Conservation (phyloP, 2,888 invertebrate genomes). For the Calliphora vomitoria region DNA sequence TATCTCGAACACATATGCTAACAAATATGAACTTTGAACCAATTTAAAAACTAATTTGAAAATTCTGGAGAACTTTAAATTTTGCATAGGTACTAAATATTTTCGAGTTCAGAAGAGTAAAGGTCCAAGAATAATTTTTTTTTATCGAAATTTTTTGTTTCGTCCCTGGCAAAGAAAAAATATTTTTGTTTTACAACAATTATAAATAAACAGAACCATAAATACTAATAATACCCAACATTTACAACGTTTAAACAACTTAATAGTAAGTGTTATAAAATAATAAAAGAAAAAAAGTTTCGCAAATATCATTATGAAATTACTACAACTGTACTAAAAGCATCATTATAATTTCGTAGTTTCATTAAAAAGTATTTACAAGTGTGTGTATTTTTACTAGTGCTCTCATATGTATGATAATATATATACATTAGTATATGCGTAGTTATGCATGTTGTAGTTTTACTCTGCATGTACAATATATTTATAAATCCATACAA, state of each 20-base stretch:
- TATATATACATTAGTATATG: not conserved
- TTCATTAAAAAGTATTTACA: conserved; percentile 31
- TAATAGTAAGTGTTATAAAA: conserved; percentile 1
- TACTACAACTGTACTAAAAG: conserved; percentile 37
- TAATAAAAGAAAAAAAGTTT: not conserved
- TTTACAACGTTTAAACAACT: conserved; percentile 23
- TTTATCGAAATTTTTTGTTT: too few species aligned
- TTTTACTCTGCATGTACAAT: not conserved
- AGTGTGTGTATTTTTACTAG: not conserved
- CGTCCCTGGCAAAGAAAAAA: not conserved
- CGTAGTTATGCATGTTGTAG: not conserved
- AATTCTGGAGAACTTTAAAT: too few species aligned
- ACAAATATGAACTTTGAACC: too few species aligned
- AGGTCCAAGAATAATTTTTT: too few species aligned
- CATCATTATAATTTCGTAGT: conserved; percentile 57
- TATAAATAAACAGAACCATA: not conserved
- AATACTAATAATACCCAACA: not conserved
- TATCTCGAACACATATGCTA: too few species aligned
- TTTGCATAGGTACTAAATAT: too few species aligned
- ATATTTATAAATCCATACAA: conserved; percentile 16
- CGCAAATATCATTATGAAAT: conserved; percentile 34
- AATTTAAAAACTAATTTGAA: too few species aligned
- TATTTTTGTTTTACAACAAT: not conserved
- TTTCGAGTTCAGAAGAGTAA: too few species aligned
- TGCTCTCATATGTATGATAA: not conserved